Evolutionary conservation across 2,113 vertebrate genomes (phyloP).

Genomic region (Bubalus kerabau): DNA sequence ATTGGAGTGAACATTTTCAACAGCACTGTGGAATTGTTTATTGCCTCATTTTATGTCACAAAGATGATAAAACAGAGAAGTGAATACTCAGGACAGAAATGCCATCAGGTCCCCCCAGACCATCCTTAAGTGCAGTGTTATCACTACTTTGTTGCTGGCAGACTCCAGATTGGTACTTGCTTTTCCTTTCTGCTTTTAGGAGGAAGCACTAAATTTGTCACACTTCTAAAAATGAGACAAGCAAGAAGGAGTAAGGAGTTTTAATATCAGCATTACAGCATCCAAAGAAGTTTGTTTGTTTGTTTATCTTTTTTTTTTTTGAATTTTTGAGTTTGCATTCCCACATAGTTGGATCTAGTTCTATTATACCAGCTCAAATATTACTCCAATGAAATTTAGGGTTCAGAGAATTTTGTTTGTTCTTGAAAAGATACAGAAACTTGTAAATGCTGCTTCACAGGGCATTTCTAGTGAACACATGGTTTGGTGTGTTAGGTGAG

Average conservation of each 20-base stretch:
- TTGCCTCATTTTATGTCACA: background rate
- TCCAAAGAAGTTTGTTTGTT: background rate
- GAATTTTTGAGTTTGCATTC: background rate
- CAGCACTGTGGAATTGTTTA: background rate
- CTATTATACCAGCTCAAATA: background rate
- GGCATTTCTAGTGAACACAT: background rate
- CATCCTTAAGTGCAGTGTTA: background rate
- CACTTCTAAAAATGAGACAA: background rate
- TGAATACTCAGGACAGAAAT: background rate
- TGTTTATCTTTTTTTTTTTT: background rate
- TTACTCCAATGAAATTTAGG: background rate
- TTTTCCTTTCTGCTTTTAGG: background rate
- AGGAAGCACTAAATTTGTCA: background rate
- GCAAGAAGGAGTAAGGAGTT: background rate
- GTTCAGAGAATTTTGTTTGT: background rate
- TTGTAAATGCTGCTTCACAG: fast-evolving
- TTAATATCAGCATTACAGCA: background rate
- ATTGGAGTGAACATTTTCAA: background rate
- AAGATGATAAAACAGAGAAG: background rate
- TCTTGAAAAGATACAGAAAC: background rate
- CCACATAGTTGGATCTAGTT: background rate
- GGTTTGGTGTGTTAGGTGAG: background rate
- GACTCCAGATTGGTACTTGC: fast-evolving
- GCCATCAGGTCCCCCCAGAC: background rate
- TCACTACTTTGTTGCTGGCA: background rate